Base-by-base conservation (phyloP, 1,140 invertebrate genomes). In the Alviniconcha marisindica region DNA sequence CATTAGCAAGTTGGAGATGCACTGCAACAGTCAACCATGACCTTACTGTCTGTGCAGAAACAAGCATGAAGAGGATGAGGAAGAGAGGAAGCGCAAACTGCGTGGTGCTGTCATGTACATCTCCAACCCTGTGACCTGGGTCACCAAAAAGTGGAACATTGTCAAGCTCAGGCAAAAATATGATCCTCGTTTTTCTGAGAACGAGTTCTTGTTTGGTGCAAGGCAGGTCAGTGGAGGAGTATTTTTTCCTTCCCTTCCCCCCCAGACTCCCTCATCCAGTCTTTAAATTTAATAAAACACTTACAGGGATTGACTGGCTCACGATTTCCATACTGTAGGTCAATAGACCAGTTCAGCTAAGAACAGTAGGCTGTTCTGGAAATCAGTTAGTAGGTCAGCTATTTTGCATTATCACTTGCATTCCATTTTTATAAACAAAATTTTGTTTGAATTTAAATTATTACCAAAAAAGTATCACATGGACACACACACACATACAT, bases 111-210 rank as follows among this genome's bases (percentile, higher is more conserved):
- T 76, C 0, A 76, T 76, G 42, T 76, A 76, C 21, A 36, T 76
- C 21, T 33, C 73, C 73, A 76, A 76, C n/a, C 73, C 73, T 18
- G 24, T 76, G 24, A 76, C 21, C 31, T 76, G 73, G 73, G 21
- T 76, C 44, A 51, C 24, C 24, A 76, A 76, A 10, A 21, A 33
- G 15, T 76, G 73, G 73, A 76, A 76, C 21, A 5, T 51, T 1
- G 73, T 24, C 40, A 54, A 48, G 31, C 73, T 76, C 24, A 48
- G 44, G 24, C 73, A 42, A 0, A n/a, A 31, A n/a, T 12, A 31
- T 40, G 73, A 76, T 18, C 73, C 73, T 3, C 12, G 10, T 10
- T 76, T 76, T 24, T 51, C 24, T 0, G 73, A 76, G 73, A 33
- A 31, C 28, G 44, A 48, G 14, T 76, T 76, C n/a, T 42, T 76